Base-by-base conservation (phyloP, 2,797 vertebrate species). In the Sebastes variabilis region DNA sequence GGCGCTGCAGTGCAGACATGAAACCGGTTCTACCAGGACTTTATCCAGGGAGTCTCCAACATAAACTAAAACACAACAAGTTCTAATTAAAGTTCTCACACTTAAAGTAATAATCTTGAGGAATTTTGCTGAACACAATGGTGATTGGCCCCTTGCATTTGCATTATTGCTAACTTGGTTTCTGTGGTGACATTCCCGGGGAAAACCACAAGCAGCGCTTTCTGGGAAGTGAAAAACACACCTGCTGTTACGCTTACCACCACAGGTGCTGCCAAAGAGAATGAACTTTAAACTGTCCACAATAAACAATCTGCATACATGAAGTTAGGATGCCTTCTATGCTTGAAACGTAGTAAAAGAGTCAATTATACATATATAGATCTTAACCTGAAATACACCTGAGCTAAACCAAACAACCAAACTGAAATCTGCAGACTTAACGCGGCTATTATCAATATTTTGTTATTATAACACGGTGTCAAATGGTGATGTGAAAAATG, bases 1-100 rank as follows among this genome's bases (percentile, higher is more conserved):
- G 79, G 87, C 49, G 59, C 80, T 56, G 66, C 62, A 8, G 64
- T 20, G 77, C 8, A n/a, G 25, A 65, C 2, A 49, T 36, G 2
- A 56, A 70, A 58, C 13, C 0, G 9, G 9, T 61, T 61, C 10
- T 9, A 58, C 24, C n/a, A 18, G 14, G 2, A 4, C 64, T 49
- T 49, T 2, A 58, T 58, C 56, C 56, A 49, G 42, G 42, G 60
- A 34, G 24, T 11, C 54, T 52, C 52, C 36, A 20, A 27, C 56
- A 49, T 49, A 8, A 49, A 49, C 16, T 20, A 7, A 49, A 49
- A 49, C 6, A 49, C 42, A 49, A 20, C 42, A 49, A 49, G 42
- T 46, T 49, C 7, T 49, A 20, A 49, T 60, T 30, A 20, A 60
- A 60, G 14, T 20, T 10, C 27, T 25, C 12, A 13, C 5, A 7